A percentile compares a stretch with the other conserved stretches of the same genome.
Evolutionary conservation across 2,797 vertebrate species (phyloP).

Genomic region (Microctenopoma steveboyesi): DNA sequence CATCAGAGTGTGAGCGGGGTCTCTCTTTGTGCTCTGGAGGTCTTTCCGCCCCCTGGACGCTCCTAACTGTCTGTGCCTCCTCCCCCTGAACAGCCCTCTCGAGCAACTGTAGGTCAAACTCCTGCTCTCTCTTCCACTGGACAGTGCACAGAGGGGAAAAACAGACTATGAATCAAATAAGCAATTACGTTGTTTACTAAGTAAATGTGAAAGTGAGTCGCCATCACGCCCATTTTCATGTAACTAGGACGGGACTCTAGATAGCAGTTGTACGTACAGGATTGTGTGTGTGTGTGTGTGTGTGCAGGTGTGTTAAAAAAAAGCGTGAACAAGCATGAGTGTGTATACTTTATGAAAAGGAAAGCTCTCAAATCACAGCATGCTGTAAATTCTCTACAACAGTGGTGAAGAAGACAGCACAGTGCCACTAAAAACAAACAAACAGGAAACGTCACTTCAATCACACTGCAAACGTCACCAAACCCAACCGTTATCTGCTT

Average conservation of each 20-base stretch:
- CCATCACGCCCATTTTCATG: conserved; percentile 22
- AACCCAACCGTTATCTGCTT: conserved; percentile 20
- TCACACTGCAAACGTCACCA: conserved; percentile 27
- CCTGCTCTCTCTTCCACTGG: conserved; percentile 98
- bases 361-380: conserved; percentile 57
- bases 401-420: conserved; percentile 34
- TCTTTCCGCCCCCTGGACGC: conserved; percentile 89
- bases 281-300: conserved; percentile 3
- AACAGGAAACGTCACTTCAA: conserved; percentile 33
- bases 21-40: conserved; percentile 85
- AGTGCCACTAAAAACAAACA: conserved; percentile 22
- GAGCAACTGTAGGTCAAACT: conserved; percentile 98
- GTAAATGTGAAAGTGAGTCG: conserved; percentile 30
- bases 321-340: conserved; percentile 50
- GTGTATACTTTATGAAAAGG: conserved; percentile 53
- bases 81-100: conserved; percentile 90
- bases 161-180: conserved; percentile 46
- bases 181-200: conserved; percentile 18
- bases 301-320: conserved; percentile 22
- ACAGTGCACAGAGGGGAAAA: conserved; percentile 60
- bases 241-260: conserved; percentile 12
- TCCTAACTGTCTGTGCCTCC: conserved; percentile 87
- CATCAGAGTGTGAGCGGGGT: conserved; percentile 89
- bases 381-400: conserved; percentile 39
- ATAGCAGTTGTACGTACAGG: conserved; percentile 12